Evolutionary conservation across 2,888 invertebrate genomes (phyloP), one percentile per base, ranked within the genome.

Genomic region (Ectemnius lituratus): DNA sequence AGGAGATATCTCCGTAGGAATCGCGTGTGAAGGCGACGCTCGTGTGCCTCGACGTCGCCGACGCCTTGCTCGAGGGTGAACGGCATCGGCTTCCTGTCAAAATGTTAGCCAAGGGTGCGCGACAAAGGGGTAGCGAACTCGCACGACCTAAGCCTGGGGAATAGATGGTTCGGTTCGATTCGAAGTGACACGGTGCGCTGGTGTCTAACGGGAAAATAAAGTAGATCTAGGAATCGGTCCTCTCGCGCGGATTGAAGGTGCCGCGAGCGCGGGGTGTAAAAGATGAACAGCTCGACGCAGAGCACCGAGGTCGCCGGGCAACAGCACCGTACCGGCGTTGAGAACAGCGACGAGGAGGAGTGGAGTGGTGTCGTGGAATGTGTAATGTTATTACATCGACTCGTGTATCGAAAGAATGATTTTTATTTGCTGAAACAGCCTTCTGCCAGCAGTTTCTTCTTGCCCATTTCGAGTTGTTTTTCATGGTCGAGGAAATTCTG

Each of bases 321-420:
- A 81, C 74, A 75, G 62, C 82, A 76, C 70, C 85, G 64, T 76
- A 69, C 81, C 74, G 81, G 86, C 70, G 85, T 86, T 67, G 90
- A 88, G 67, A 88, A 89, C 86, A 90, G 89, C 81, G 90, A 91
- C 76, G 90, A 91, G 70, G 90, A 91, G 66, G 90, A 91, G 70
- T 91, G 90, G 90, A 91, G 89, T 82, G 89, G 89, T 80, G 88
- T 89, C 81, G 89, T 90, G 78, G 90, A 90, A 88, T 89, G 90
- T 85, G 90, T 90, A 90, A 86, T 79, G 74, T 79, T 81, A 73
- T 77, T 81, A 60, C 76, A 76, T 77, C 77, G 77, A 77, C 76
- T 77, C 78, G 74, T 76, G 73, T 78, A 76, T 73, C 77, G 76
- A 77, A 77, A 77, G 76, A 77, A 77, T 77, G 76, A 77, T 77